Evolutionary conservation across 2,797 vertebrate genomes (phyloP).

Genomic region (Mus spretus): DNA sequence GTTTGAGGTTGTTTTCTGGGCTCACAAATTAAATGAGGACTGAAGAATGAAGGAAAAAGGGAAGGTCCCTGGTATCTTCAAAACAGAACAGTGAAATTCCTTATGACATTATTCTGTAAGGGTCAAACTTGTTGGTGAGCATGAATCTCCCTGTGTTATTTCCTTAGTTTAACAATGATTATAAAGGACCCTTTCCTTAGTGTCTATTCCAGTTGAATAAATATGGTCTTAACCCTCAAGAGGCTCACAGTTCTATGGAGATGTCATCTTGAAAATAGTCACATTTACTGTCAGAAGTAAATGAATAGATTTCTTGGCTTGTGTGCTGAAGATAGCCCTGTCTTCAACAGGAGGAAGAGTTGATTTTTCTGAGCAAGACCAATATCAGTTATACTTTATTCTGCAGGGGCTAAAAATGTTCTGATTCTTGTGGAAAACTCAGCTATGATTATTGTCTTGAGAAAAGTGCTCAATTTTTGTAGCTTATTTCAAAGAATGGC

Average conservation of each 20-base stretch:
- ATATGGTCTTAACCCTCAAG: not conserved
- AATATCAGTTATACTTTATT: slow-evolving; percentile 51
- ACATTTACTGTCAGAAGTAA: not conserved
- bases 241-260: not conserved
- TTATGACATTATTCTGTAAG: not conserved
- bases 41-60: not conserved
- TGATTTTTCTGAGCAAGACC: slow-evolving; percentile 69
- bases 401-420: slow-evolving; percentile 58
- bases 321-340: not conserved
- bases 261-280: slow-evolving; percentile 35
- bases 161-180: slow-evolving; percentile 20
- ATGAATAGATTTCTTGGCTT: slow-evolving; percentile 24
- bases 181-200: not conserved
- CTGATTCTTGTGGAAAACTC: slow-evolving; percentile 69
- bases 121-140: not conserved
- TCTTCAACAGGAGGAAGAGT: slow-evolving; percentile 1
- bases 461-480: slow-evolving; percentile 71
- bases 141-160: not conserved
- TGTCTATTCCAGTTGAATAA: not conserved
- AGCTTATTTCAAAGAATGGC: slow-evolving; percentile 69
- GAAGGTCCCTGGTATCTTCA: not conserved
- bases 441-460: slow-evolving; percentile 70
- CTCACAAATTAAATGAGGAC: not conserved
- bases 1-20: not conserved
- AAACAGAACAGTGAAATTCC: not conserved